Percentiles rank a stretch among this genome's conserved stretches.
phyloP scores from a whole-genome alignment of 2,888 invertebrate genomes.

The Bimastos eiseni region DNA sequence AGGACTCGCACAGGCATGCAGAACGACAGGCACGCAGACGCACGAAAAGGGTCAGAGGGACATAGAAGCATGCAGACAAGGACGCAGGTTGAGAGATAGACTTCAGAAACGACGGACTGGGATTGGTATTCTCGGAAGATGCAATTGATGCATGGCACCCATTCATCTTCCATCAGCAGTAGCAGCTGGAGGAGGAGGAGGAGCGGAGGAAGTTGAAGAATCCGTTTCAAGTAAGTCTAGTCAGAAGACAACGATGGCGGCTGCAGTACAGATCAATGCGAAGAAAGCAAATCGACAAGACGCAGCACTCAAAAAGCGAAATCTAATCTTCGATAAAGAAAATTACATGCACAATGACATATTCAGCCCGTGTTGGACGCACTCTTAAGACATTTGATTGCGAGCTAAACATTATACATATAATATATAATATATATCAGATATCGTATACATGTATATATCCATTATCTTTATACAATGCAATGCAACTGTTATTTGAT shows the following conservation, averaged over 20 bases:
- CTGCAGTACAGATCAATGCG: background rate
- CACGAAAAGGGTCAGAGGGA: background rate
- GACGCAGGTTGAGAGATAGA: background rate
- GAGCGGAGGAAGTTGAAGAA: background rate
- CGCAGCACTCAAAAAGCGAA: background rate
- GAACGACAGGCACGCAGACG: background rate
- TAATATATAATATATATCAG: background rate
- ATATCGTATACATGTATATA: background rate
- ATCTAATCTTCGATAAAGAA: background rate
- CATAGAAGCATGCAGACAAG: background rate
- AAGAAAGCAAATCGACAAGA: background rate
- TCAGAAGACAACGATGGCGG: background rate
- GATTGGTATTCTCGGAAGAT: conserved; percentile 2
- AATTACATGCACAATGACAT: background rate
- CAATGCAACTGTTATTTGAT: too few species aligned
- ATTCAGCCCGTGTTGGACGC: background rate
- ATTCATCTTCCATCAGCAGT: background rate
- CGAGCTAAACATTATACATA: background rate
- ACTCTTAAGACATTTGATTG: background rate
- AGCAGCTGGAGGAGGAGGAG: background rate
- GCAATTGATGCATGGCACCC: background rate
- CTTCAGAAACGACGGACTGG: background rate
- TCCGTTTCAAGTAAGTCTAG: background rate
- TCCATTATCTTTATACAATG: background rate
- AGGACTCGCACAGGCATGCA: background rate